Percentiles rank a stretch among this genome's conserved stretches.
Evolutionary conservation across 2,113 vertebrate genomes (phyloP).

Genomic region (Oryzias javanicus): DNA sequence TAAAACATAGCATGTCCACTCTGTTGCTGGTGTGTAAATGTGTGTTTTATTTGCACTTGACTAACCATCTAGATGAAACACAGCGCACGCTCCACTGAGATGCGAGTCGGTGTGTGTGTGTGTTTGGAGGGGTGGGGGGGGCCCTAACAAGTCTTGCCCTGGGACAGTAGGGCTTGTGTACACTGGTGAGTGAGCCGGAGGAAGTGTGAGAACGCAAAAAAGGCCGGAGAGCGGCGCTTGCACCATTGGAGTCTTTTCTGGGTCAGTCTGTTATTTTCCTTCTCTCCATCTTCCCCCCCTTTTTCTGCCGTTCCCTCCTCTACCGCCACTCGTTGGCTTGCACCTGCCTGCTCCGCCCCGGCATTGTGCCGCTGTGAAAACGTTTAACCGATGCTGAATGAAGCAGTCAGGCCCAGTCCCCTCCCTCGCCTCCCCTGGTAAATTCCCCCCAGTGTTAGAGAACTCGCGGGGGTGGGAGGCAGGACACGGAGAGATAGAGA

Average conservation of each 20-base stretch:
- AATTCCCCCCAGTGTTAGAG: slow-evolving; percentile 59
- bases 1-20: slow-evolving; percentile 49
- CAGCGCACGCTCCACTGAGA: slow-evolving; percentile 51
- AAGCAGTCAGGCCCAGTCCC: slow-evolving; percentile 77
- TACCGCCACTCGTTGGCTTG: slow-evolving; percentile 88
- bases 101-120: slow-evolving; percentile 36
- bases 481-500: slow-evolving; percentile 70
- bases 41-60: slow-evolving; percentile 67
- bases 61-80: slow-evolving; percentile 60
- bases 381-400: slow-evolving; percentile 95
- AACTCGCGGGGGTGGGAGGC: slow-evolving; percentile 53
- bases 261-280: slow-evolving; percentile 87
- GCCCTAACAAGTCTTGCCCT: slow-evolving; percentile 38
- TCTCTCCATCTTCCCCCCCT: slow-evolving; percentile 78
- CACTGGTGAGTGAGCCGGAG: slow-evolving; percentile 45
- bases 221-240: slow-evolving; percentile 57
- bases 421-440: slow-evolving; percentile 25
- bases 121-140: slow-evolving; percentile 52
- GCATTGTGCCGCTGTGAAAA: slow-evolving; percentile 90
- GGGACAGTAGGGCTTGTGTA: slow-evolving; percentile 50
- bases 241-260: slow-evolving; percentile 95
- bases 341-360: slow-evolving; percentile 83
- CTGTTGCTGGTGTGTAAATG: slow-evolving; percentile 52
- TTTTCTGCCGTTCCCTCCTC: slow-evolving; percentile 86
- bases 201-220: slow-evolving; percentile 51